Base-by-base conservation (phyloP, 2,888 invertebrate genomes). In the Melinaea menophilus region DNA sequence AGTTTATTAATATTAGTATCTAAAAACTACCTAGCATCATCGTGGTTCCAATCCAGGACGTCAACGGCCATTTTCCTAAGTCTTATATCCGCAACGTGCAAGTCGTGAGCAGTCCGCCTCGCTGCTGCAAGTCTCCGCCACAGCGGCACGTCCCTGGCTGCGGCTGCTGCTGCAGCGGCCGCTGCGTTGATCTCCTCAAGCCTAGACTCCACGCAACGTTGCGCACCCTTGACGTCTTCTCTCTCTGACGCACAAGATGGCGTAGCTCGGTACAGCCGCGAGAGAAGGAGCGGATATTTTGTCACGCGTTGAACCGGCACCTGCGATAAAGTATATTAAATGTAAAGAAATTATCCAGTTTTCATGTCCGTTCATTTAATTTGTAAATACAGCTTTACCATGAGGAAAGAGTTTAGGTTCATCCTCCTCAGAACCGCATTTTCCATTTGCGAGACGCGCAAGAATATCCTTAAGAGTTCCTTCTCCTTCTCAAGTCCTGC, bases 341-440 rank as follows among this genome's bases (percentile, higher is more conserved):
- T 22, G 3, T 22, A n/a, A 22, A 12, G 37, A n/a, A n/a, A n/a
- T n/a, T n/a, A n/a, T n/a, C n/a, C n/a, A n/a, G n/a, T n/a, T n/a
- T n/a, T n/a, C n/a, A n/a, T n/a, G n/a, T n/a, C n/a, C 7, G 7
- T 31, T 51, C 2, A 48, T 9, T 9, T 13, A 9, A 31, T 51
- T 51, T 7, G 2, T 56, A 45, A 56, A 31, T 48, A 35, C 12
- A 55, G 56, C 51, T 88, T 85, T 84, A 97, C 98, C 98, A 98
- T 98, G 62, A 98, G 93, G 88, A 98, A 99, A n/a, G 98, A 98
- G 88, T 98, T 97, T 57, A 99, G 92, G 84, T 98, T 98, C 98
- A 98, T 98, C 74, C 98, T 92, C 73, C 98, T 92, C 72, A 98
- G 90, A 69, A 97, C 95, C 31, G 96, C 94, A 84, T 98, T 98